These are phyloP conservation scores for Phortica magna DNA, from an alignment of 2,888 invertebrate genomes.

Conservation along the genomic window DNA sequence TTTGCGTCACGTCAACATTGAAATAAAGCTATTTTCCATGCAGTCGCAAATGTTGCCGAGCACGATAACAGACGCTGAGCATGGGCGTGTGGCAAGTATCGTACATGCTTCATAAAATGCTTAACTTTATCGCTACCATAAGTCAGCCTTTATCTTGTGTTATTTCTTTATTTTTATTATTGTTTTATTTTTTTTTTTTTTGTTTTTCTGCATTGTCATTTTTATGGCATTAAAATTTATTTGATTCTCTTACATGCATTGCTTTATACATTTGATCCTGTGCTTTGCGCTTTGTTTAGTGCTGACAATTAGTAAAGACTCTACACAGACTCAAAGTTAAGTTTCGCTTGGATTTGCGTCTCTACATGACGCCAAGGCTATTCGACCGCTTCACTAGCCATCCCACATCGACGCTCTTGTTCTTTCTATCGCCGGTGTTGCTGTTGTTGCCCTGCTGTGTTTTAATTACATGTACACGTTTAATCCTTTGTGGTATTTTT, in stretches of 20 bases:
- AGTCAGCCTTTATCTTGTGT: background rate
- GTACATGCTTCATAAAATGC: background rate
- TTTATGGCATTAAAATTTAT: slow-evolving; percentile 16
- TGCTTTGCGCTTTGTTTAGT: background rate
- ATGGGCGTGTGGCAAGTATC: background rate
- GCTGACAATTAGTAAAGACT: slow-evolving; percentile 27
- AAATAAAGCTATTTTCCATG: background rate
- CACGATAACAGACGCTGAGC: background rate
- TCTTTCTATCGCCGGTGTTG: background rate
- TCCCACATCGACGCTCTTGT: no score
- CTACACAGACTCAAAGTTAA: slow-evolving; percentile 6
- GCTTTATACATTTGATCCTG: background rate
- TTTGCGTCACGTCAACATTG: background rate
- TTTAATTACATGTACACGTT: slow-evolving; percentile 33
- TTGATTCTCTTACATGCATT: background rate
- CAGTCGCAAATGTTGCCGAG: background rate
- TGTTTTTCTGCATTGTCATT: background rate
- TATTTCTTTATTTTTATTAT: background rate
- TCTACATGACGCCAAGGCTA: no score
- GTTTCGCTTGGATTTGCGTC: background rate
- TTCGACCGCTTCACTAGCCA: no score
- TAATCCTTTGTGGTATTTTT: slow-evolving; percentile 28
- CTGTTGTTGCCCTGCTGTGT: slow-evolving; percentile 3
- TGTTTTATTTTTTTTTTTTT: background rate
- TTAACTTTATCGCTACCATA: background rate